These are phyloP conservation scores for Hymenochirus boettgeri DNA, from an alignment of 2,113 vertebrate genomes.

Conservation along the genomic window DNA sequence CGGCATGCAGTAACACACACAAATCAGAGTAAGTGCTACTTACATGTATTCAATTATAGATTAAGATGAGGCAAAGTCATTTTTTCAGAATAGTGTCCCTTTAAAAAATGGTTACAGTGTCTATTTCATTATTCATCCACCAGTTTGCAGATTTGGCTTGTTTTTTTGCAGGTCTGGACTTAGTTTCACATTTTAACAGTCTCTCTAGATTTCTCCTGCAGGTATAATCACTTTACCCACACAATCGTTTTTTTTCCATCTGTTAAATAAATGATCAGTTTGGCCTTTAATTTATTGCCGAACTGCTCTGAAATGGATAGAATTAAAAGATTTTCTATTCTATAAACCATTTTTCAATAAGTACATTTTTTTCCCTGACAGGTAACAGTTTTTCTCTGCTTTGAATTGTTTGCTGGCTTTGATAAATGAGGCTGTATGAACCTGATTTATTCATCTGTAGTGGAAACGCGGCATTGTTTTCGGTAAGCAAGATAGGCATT, in stretches of 20 bases:
- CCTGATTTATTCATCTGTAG: not conserved
- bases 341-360: not conserved
- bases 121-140: too few relatives aligned
- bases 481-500: not conserved
- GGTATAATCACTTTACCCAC: not conserved
- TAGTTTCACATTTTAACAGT: not conserved
- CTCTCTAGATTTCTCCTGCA: not conserved
- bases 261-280: not conserved
- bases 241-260: not conserved
- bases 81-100: too few relatives aligned
- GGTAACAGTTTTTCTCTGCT: not conserved
- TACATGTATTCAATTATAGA: too few relatives aligned
- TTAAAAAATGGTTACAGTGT: too few relatives aligned
- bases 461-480: not conserved
- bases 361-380: not conserved
- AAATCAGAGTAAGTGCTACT: too few relatives aligned
- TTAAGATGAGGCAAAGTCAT: too few relatives aligned
- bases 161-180: too few relatives aligned
- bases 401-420: conserved; percentile 1
- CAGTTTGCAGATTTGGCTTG: too few relatives aligned
- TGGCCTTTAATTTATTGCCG: not conserved
- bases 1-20: too few relatives aligned
- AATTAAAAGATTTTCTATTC: not conserved
- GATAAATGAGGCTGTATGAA: not conserved
- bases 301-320: not conserved